Evolutionary conservation across 2,113 vertebrate genomes (phyloP).

Genomic region (Phoenicopterus ruber): DNA sequence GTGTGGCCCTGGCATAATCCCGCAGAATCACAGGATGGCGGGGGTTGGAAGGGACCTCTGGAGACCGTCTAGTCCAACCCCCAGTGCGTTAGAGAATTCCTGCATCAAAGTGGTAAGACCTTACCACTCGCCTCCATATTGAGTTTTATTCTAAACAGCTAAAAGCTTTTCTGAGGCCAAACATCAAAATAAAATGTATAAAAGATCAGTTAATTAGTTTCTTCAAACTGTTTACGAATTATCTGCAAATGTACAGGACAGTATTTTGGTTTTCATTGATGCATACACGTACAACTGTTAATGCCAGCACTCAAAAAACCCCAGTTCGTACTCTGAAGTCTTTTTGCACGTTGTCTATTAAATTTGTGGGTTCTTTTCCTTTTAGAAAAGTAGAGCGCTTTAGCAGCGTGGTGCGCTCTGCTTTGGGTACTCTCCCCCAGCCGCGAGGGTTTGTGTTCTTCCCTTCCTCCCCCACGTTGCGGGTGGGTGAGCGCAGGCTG

Average conservation of each 20-base stretch:
- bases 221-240: not conserved
- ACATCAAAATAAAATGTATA: not conserved
- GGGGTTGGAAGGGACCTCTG: too few species aligned
- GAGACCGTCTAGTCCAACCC: too few species aligned
- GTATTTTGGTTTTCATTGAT: not conserved
- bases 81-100: not conserved
- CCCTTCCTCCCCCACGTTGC: accelerated
- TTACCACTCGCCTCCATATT: not conserved
- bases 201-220: not conserved
- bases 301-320: not conserved
- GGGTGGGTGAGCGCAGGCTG: not conserved
- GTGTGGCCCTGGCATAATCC: not conserved
- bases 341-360: not conserved
- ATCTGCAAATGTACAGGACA: not conserved
- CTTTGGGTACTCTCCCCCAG: too few species aligned
- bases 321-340: not conserved
- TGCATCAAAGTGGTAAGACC: not conserved
- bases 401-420: too few species aligned
- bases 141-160: not conserved
- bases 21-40: too few species aligned
- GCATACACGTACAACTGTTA: not conserved
- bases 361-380: too few species aligned
- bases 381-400: too few species aligned
- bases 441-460: not conserved
- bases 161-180: not conserved